phyloP scores from a whole-genome alignment of 2,888 invertebrate species.

The Eremobia ochroleuca region DNA sequence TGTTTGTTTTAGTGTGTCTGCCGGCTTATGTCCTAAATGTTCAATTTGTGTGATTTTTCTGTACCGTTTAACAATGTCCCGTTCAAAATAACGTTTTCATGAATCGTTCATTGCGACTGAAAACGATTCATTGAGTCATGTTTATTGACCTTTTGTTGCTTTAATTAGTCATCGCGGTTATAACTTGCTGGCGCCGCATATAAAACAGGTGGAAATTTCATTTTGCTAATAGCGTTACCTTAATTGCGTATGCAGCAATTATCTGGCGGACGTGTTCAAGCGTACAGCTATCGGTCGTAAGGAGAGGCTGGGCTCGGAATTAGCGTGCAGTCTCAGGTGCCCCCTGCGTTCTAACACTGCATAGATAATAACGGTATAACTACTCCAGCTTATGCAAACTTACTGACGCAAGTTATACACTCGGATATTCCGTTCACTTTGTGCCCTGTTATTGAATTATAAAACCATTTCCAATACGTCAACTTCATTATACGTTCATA shows the following conservation, averaged over 20 bases:
- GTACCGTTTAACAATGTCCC: slow-evolving; percentile 70
- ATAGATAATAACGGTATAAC: slow-evolving; percentile 62
- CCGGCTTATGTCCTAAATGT: slow-evolving; percentile 65
- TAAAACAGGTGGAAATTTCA: slow-evolving; percentile 68
- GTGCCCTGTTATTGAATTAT: slow-evolving; percentile 49
- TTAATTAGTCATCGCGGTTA: slow-evolving; percentile 80
- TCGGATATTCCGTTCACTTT: slow-evolving; percentile 34
- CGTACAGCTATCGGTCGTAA: slow-evolving; percentile 77
- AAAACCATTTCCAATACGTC: slow-evolving; percentile 47
- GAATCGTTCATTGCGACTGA: slow-evolving; percentile 75
- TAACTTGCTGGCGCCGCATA: slow-evolving; percentile 62
- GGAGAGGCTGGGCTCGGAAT: slow-evolving; percentile 75
- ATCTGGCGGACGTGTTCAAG: slow-evolving; percentile 80
- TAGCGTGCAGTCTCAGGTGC: slow-evolving; percentile 79
- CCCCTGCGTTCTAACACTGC: slow-evolving; percentile 65
- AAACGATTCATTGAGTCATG: slow-evolving; percentile 78
- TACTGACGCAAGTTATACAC: slow-evolving; percentile 45
- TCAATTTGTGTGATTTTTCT: slow-evolving; percentile 72
- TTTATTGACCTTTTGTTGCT: slow-evolving; percentile 83
- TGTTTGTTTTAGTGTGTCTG: slow-evolving; percentile 73
- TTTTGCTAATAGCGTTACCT: slow-evolving; percentile 78
- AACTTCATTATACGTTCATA: slow-evolving; percentile 25
- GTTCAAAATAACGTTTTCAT: slow-evolving; percentile 73
- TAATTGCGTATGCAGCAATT: slow-evolving; percentile 85
- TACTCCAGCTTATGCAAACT: slow-evolving; percentile 58